Evolutionary conservation across 2,888 invertebrate species (phyloP).

Genomic region (Melanophora roralis): DNA sequence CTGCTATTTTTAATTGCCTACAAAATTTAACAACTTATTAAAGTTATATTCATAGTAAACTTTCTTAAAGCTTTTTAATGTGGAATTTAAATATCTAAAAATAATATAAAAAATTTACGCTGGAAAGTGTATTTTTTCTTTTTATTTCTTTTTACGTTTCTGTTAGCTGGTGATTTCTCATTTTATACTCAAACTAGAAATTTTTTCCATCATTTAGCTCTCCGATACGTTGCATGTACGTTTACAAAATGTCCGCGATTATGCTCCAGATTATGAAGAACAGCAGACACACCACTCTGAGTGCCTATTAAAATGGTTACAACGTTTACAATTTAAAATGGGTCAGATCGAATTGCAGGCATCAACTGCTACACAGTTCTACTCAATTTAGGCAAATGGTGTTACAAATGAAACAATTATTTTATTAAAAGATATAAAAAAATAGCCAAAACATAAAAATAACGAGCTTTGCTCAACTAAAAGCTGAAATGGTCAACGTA

Average conservation of each 20-base stretch:
- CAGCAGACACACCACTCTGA: conserved; percentile 77
- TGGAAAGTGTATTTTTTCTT: too few species aligned
- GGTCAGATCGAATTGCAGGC: conserved; percentile 97
- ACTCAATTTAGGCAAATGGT: conserved; percentile 80
- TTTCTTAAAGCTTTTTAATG: too few species aligned
- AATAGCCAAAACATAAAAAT: neutral
- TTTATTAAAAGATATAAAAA: neutral
- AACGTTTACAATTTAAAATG: conserved; percentile 97
- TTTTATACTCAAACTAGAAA: neutral
- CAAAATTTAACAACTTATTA: too few species aligned
- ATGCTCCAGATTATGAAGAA: conserved; percentile 79
- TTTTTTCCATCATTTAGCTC: conserved; percentile 80
- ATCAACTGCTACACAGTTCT: conserved; percentile 94
- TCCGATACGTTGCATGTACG: conserved; percentile 92
- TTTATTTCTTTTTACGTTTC: conserved; percentile 48
- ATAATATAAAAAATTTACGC: too few species aligned
- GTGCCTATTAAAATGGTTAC: conserved; percentile 88
- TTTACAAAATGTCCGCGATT: conserved; percentile 91
- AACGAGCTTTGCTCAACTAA: too few species aligned
- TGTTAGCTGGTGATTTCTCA: neutral
- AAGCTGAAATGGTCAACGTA: too few species aligned
- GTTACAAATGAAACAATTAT: neutral
- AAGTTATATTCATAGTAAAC: too few species aligned
- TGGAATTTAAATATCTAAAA: too few species aligned
- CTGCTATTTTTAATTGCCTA: too few species aligned